phyloP scores from a whole-genome alignment of 2,888 invertebrate genomes.

The Selenia dentaria region DNA sequence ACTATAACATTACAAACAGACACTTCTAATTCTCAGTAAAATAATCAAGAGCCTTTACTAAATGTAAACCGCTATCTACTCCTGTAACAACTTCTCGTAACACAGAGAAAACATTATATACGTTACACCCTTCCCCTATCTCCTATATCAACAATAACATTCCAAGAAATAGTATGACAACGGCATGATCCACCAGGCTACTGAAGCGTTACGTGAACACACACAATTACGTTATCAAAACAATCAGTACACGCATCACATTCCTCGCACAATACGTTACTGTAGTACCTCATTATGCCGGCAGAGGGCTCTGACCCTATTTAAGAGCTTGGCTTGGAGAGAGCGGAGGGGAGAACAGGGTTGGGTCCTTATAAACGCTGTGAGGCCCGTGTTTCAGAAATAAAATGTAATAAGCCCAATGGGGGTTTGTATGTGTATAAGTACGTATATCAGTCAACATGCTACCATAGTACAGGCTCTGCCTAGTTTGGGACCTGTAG shows the following conservation, averaged over 20 bases:
- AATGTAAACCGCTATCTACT: too few relatives aligned
- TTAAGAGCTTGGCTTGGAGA: neutral
- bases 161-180: constrained; percentile 1
- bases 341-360: neutral
- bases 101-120: too few relatives aligned
- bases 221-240: constrained; percentile 21
- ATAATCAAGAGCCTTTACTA: too few relatives aligned
- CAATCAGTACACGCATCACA: constrained; percentile 20
- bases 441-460: too few relatives aligned
- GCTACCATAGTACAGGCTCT: too few relatives aligned
- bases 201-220: constrained; percentile 6
- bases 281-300: constrained; percentile 29
- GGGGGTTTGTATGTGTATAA: too few relatives aligned
- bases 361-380: neutral
- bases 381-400: too few relatives aligned
- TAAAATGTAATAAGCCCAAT: too few relatives aligned
- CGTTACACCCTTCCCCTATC: neutral
- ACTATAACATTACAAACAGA: too few relatives aligned
- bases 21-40: too few relatives aligned
- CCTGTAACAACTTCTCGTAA: too few relatives aligned
- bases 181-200: constrained; percentile 1
- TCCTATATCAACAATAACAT: constrained; percentile 1
- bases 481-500: too few relatives aligned
- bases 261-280: constrained; percentile 17
- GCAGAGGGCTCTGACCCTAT: constrained; percentile 18